Percentiles rank a stretch among this genome's conserved stretches.
These are phyloP conservation scores for Psylliodes chrysocephalus DNA, from an alignment of 2,888 invertebrate genomes.

Conservation along the genomic window DNA sequence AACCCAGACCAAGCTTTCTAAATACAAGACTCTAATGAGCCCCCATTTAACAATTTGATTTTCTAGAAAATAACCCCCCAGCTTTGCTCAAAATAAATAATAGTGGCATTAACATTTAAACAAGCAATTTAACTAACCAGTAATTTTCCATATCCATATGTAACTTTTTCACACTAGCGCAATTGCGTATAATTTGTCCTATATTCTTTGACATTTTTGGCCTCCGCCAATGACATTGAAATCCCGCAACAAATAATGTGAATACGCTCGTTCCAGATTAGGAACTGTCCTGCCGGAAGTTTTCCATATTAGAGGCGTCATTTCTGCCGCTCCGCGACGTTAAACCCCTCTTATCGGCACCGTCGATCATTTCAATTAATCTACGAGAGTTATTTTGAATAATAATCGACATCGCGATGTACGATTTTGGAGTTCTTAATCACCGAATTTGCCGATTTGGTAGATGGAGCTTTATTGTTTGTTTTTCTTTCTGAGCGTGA, in stretches of 20 bases:
- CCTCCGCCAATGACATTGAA: conserved; percentile 1
- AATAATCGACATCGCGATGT: conserved; percentile 14
- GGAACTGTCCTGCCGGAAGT: conserved; percentile 52
- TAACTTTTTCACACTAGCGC: too few species aligned
- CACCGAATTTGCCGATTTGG: conserved; percentile 2
- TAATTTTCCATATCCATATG: too few species aligned
- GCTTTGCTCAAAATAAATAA: too few species aligned
- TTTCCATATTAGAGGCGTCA: conserved; percentile 43
- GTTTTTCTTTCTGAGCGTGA: conserved; percentile 18
- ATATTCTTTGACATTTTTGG: too few species aligned
- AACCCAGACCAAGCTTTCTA: too few species aligned
- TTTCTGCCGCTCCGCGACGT: conserved; percentile 3
- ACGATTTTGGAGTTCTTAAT: conserved; percentile 1
- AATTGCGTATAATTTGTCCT: too few species aligned
- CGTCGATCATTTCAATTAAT: conserved; percentile 36
- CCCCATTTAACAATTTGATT: too few species aligned
- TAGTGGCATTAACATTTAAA: too few species aligned
- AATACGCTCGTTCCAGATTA: conserved; percentile 45
- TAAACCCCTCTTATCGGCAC: conserved; percentile 26
- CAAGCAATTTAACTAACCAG: too few species aligned
- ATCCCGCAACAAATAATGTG: conserved; percentile 38
- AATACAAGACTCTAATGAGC: too few species aligned
- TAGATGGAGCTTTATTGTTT: conserved; percentile 22
- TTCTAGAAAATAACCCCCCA: too few species aligned
- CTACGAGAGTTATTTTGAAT: conserved; percentile 17